Evolutionary conservation across 1,140 invertebrate genomes (phyloP).

Genomic region (Dryas iulia): DNA sequence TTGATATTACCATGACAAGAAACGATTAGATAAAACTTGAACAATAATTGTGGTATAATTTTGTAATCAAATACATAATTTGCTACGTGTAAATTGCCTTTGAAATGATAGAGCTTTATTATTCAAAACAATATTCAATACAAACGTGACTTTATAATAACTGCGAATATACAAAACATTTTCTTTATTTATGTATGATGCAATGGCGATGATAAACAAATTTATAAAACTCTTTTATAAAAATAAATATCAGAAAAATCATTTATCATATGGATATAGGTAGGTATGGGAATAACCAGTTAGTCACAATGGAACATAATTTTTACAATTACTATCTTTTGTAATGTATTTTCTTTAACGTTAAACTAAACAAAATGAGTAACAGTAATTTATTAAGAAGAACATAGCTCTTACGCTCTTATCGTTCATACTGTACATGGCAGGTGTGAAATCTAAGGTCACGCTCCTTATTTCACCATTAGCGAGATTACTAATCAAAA

Average conservation of each 20-base stretch:
- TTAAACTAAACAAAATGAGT: neutral
- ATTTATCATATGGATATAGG: neutral
- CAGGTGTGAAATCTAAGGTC: constrained; percentile 30
- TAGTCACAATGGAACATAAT: neutral
- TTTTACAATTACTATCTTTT: neutral
- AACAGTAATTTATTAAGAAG: neutral
- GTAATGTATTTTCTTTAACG: neutral
- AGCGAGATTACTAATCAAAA: constrained; percentile 38
- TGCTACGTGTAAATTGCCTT: neutral
- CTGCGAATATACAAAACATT: neutral
- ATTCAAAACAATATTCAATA: neutral
- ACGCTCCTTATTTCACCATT: constrained; percentile 28
- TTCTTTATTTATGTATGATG: neutral
- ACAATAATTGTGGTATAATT: neutral
- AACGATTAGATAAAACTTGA: neutral
- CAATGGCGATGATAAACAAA: neutral
- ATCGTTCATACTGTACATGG: constrained; percentile 11
- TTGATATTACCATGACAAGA: neutral
- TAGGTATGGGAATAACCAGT: neutral
- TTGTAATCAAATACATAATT: constrained; percentile 1
- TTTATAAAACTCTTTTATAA: neutral
- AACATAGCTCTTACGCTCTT: neutral
- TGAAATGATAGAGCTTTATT: neutral
- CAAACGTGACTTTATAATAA: neutral
- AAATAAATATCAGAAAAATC: neutral